phyloP scores from a whole-genome alignment of 1,140 invertebrate genomes.

The Drosophila sturtevanti region DNA sequence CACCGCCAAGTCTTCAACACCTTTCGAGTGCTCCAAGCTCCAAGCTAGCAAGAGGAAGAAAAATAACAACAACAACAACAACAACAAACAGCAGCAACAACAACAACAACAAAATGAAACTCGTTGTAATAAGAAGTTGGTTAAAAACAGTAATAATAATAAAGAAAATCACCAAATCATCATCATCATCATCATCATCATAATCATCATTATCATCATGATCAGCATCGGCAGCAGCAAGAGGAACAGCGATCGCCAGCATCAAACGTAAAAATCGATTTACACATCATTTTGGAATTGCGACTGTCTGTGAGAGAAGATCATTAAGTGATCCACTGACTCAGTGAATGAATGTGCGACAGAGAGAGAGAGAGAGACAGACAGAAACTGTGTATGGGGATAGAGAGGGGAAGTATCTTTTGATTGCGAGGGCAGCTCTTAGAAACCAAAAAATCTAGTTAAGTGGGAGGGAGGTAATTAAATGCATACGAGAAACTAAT shows the following conservation, averaged over 20 bases:
- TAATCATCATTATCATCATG: conserved; percentile 79
- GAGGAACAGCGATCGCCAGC: conserved; percentile 47
- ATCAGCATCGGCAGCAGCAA: conserved; percentile 26
- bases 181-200: conserved; percentile 70
- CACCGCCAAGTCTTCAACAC: conserved; percentile 80
- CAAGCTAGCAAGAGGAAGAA: conserved; percentile 31
- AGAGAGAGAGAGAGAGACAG: conserved; percentile 12
- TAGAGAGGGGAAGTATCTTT: conserved; percentile 16
- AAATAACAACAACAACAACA: conserved; percentile 7
- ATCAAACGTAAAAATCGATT: conserved; percentile 75
- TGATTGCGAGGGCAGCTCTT: conserved; percentile 6
- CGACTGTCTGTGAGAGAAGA: conserved; percentile 6
- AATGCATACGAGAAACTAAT: not conserved
- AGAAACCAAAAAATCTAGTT: not conserved
- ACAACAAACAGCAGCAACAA: not conserved
- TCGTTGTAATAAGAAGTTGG: conserved; percentile 79
- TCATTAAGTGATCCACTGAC: conserved; percentile 12
- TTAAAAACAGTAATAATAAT: conserved; percentile 81
- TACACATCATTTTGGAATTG: conserved; percentile 66
- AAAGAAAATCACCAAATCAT: conserved; percentile 81
- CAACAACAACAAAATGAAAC: conserved; percentile 56
- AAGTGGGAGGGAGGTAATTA: not conserved
- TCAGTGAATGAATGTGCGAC: conserved; percentile 35
- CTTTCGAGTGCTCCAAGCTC: conserved; percentile 62
- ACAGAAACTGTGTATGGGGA: no score